Conservation (phyloP, 2,797 vertebrate species). For the Brotogeris chrysoptera region DNA sequence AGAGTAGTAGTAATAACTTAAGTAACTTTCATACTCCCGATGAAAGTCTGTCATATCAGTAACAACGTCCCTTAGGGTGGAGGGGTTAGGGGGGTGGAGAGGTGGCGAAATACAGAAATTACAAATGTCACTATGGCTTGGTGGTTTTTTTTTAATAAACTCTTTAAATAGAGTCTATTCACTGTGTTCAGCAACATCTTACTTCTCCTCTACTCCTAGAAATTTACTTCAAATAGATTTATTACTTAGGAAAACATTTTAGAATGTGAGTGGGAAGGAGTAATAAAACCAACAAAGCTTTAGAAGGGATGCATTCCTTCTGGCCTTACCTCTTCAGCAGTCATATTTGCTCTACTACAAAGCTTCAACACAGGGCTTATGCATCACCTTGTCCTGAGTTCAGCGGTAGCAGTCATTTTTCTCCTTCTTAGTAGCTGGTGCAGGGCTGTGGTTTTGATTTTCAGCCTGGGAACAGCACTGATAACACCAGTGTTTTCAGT, state of each 20-base stretch:
- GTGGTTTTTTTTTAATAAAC: neutral
- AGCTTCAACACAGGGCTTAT: neutral
- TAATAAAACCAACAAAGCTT: neutral
- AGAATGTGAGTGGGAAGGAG: neutral
- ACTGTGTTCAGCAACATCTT: neutral
- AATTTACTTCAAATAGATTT: neutral
- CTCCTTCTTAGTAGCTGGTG: too few species aligned
- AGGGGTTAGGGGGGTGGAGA: neutral
- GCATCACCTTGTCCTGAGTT: neutral
- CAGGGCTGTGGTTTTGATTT: too few species aligned
- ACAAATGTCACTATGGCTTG: neutral
- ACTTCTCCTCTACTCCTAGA: neutral
- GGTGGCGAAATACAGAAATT: neutral
- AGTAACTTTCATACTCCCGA: too few species aligned
- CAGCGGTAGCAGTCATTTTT: too few species aligned
- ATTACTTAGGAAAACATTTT: neutral
- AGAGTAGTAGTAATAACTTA: too few species aligned
- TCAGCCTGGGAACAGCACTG: too few species aligned
- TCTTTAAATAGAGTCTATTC: neutral
- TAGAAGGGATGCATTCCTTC: neutral
- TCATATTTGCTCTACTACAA: neutral
- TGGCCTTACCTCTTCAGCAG: neutral
- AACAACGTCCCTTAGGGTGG: neutral
- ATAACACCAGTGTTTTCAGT: too few species aligned
- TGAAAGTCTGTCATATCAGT: neutral